Base-by-base conservation (phyloP, 2,888 invertebrate genomes). In the Helicoverpa assulta region DNA sequence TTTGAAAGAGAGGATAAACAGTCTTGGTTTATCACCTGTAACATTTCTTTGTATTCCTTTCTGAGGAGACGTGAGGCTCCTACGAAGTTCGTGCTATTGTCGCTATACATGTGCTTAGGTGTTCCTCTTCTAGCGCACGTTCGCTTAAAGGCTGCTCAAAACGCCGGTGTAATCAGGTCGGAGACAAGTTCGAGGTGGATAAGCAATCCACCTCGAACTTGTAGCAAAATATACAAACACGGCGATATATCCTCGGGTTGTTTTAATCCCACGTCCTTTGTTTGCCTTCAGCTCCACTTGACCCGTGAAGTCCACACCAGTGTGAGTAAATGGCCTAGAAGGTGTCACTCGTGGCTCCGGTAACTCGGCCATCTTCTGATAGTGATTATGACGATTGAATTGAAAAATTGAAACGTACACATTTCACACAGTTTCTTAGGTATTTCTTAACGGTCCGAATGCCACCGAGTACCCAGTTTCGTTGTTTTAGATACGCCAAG, bases 61-160 rank as follows among this genome's bases (percentile, higher is more conserved):
- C 61, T 33, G 6, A 72, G 19, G 10, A 72, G 40, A 18, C 60
- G 52, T 19, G 37, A 55, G 21, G 67, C 68, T 26, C 60, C 65
- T n/a, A 68, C 37, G 53, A 72, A 71, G 52, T 71, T 67, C 8
- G 53, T 62, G 21, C 72, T 72, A 21, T 70, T 62, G 50, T 78
- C 78, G 33, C 78, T 72, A 53, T 78, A 78, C 0, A 76, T 57
- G 51, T 78, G 78, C 21, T 40, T 14, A 57, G 29, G 54, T 56
- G 56, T 56, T 40, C 40, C 40, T 18, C 40, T 18, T 40, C 56
- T 40, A 40, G 40, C 56, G 18, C 18, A 56, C 56, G 40, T 56
- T 37, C 56, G 37, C 26, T 40, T 56, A 37, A 56, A 40, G 19
- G 56, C 56, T 40, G 56, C 56, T 19, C 18, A 26, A 40, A 56